Evolutionary conservation across 2,888 invertebrate genomes (phyloP), one percentile per base, ranked within the genome.

Genomic region (Spilarctia lutea): DNA sequence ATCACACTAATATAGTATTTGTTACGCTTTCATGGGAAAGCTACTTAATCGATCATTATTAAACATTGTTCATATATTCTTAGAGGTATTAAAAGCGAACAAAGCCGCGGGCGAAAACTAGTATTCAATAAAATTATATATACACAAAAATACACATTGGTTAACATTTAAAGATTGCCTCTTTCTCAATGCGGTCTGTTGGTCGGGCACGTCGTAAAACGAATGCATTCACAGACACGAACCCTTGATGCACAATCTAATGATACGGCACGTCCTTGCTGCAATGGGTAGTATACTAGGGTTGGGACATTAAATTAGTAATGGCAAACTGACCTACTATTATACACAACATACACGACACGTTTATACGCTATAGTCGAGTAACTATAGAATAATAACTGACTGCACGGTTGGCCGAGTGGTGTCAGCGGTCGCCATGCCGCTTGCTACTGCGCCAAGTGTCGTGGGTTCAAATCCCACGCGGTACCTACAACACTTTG

Each of bases 161-260:
- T n/a, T n/a, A 56, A 69, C 35, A n/a, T 35, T 24, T 20, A 65
- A 30, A 52, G 10, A 66, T 66, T 52, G 66, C 63, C 48, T 27
- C 63, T 56, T 27, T 45, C 39, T 65, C 35, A 39, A 70, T 69
- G 65, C 42, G 74, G 27, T n/a, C 56, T 42, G 35, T 63, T 63
- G 30, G 30, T 63, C 10, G 24, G 24, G 48, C 74, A 74, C 72
- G 68, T 81, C 73, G 72, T 79, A 73, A 74, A 77, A 72, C 68
- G 42, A 72, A 81, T 78, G 71, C 75, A 81, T 81, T 79, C 81
- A 79, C 72, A 74, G 79, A 73, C 79, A 81, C 76, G 70, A 48
- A 24, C 65, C 35, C 33, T 18, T 60, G 48, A 42, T 65, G 56
- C 52, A 52, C 68, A 52, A 60, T n/a, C 68, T 42, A 35, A 45